Evolutionary conservation across 2,113 vertebrate genomes (phyloP).

Genomic region (Nothoprocta pentlandii): DNA sequence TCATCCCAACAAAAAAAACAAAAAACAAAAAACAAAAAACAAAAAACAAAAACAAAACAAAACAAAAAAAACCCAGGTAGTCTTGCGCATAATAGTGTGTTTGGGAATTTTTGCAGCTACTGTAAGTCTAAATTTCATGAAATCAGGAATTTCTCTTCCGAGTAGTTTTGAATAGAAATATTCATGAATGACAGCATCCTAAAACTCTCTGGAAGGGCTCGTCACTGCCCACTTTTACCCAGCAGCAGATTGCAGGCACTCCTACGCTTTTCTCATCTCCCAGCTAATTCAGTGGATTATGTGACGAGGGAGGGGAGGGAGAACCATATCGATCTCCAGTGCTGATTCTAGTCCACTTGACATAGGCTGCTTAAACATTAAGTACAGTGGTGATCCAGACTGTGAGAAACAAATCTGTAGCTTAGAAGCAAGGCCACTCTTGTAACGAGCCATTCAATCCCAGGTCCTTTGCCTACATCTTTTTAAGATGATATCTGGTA

Average conservation of each 20-base stretch:
- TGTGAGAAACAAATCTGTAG: neutral
- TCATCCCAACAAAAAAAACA: no score
- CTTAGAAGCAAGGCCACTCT: neutral
- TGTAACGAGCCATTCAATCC: neutral
- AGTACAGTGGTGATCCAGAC: neutral
- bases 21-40: no score
- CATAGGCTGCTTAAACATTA: neutral
- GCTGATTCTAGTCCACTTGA: neutral
- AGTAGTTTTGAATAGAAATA: neutral
- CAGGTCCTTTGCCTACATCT: fast-evolving
- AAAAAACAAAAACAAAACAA: no score
- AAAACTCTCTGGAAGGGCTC: neutral
- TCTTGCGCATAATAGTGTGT: fast-evolving
- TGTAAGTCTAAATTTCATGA: neutral
- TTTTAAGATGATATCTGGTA: neutral
- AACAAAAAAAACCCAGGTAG: neutral
- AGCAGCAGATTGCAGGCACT: neutral
- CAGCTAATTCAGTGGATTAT: fast-evolving
- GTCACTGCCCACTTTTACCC: neutral
- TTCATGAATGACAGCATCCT: neutral
- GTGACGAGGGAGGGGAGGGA: neutral
- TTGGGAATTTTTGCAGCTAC: neutral
- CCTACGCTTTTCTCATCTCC: fast-evolving
- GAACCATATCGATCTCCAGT: neutral
- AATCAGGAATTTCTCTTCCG: neutral